Evolutionary conservation across 2,113 vertebrate species (phyloP).

Genomic region (Nipponia nippon): DNA sequence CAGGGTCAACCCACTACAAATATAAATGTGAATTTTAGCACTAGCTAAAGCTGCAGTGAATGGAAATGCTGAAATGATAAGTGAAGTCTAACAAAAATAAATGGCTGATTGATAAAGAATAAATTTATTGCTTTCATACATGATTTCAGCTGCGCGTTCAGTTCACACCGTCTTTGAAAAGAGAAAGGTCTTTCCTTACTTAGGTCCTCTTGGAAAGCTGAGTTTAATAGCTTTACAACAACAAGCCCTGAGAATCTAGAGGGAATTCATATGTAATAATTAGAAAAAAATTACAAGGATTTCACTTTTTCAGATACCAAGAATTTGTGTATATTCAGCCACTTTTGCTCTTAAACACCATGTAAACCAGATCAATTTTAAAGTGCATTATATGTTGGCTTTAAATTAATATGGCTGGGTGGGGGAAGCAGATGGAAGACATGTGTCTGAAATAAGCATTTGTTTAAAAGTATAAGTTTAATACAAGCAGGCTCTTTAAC

Average conservation of each 20-base stretch:
- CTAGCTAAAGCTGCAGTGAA: neutral
- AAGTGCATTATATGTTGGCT: neutral
- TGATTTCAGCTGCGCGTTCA: neutral
- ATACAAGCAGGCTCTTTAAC: neutral
- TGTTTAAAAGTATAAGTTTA: conserved; percentile 21
- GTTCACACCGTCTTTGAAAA: neutral
- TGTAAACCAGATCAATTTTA: neutral
- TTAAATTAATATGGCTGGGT: neutral
- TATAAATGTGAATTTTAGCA: neutral
- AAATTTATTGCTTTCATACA: neutral
- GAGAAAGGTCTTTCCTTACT: neutral
- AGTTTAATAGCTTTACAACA: neutral
- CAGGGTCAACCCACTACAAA: too few relatives aligned
- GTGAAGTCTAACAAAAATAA: neutral
- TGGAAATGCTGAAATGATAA: neutral
- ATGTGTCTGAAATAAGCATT: neutral
- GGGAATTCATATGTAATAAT: neutral
- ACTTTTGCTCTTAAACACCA: neutral
- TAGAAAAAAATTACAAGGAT: neutral
- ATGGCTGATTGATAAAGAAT: neutral
- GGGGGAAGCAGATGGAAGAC: neutral
- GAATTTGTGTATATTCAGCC: neutral
- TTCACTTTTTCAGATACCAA: neutral
- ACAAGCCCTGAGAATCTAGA: neutral
- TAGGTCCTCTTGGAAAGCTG: neutral